These are phyloP conservation scores for Vespertilio murinus DNA, from an alignment of 2,797 vertebrate genomes.

Conservation along the genomic window DNA sequence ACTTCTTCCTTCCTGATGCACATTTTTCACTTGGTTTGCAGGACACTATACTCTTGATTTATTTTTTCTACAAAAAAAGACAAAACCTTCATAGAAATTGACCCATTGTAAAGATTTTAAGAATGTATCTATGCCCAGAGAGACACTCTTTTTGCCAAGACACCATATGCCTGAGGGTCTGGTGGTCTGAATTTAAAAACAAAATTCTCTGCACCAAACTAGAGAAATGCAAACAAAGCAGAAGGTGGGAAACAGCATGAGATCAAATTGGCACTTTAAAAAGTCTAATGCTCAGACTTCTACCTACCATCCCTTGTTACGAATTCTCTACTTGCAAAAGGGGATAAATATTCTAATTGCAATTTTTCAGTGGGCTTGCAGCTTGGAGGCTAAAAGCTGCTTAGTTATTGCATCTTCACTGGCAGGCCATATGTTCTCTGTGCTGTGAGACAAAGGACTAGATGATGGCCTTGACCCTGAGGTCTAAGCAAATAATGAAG, in stretches of 20 bases:
- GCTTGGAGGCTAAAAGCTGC: slow-evolving; percentile 22
- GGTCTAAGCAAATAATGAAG: background rate
- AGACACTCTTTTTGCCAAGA: slow-evolving; percentile 7
- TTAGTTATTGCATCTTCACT: slow-evolving; percentile 27
- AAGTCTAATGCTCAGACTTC: slow-evolving; percentile 2
- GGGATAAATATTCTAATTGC: slow-evolving; percentile 55
- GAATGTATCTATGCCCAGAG: background rate
- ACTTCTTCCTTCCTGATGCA: background rate
- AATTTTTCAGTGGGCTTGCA: slow-evolving; percentile 31
- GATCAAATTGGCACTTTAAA: slow-evolving; percentile 20
- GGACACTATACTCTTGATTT: background rate
- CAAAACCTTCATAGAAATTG: background rate
- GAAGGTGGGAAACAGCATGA: background rate
- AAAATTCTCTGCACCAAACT: slow-evolving; percentile 17
- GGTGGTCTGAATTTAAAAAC: slow-evolving; percentile 26
- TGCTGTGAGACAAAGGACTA: slow-evolving; percentile 40
- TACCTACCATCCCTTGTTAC: slow-evolving; percentile 5
- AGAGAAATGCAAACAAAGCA: slow-evolving; percentile 44
- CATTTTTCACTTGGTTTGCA: background rate
- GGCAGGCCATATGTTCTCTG: slow-evolving; percentile 52
- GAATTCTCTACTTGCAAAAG: slow-evolving; percentile 41
- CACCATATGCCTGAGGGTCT: background rate
- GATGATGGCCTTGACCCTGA: slow-evolving; percentile 5
- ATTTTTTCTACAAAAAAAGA: slow-evolving; percentile 21
- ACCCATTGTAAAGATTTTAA: background rate